Evolutionary conservation across 2,797 vertebrate species (phyloP).

Genomic region (Mastacembelus armatus): DNA sequence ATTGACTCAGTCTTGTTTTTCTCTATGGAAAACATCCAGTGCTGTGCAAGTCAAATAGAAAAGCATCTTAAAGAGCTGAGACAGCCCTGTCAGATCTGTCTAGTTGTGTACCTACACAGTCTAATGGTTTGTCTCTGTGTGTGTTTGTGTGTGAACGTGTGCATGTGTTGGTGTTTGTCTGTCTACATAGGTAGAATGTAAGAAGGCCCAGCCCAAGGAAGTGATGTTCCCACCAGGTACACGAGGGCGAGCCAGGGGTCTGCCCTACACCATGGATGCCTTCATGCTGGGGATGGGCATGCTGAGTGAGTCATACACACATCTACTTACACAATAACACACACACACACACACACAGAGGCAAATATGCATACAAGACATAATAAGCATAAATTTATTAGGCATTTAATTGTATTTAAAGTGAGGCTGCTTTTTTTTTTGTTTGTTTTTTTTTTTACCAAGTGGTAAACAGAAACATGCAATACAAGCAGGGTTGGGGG

Average conservation of each 20-base stretch:
- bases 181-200: conserved; percentile 96
- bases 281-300: conserved; percentile 99
- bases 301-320: conserved; percentile 89
- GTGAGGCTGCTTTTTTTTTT: too few relatives aligned
- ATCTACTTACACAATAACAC: conserved; percentile 2
- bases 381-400: background rate
- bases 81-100: conserved; percentile 79
- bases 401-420: background rate
- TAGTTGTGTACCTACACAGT: conserved; percentile 67
- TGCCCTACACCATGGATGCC: conserved; percentile 97
- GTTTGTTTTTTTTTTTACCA: too few relatives aligned
- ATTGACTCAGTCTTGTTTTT: conserved; percentile 74
- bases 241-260: conserved; percentile 92
- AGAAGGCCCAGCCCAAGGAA: conserved; percentile 99
- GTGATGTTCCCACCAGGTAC: conserved; percentile 98
- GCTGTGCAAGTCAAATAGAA: conserved; percentile 78
- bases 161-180: conserved; percentile 62
- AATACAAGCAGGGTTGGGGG: too few relatives aligned
- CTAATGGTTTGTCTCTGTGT: conserved; percentile 71
- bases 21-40: conserved; percentile 72
- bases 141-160: conserved; percentile 24
- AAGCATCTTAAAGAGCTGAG: conserved; percentile 73
- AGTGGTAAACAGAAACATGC: conserved; percentile 11
- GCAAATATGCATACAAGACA: too few relatives aligned
- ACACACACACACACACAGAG: background rate